Base-by-base conservation (phyloP, 2,797 vertebrate genomes). In the Acanthornis magna region DNA sequence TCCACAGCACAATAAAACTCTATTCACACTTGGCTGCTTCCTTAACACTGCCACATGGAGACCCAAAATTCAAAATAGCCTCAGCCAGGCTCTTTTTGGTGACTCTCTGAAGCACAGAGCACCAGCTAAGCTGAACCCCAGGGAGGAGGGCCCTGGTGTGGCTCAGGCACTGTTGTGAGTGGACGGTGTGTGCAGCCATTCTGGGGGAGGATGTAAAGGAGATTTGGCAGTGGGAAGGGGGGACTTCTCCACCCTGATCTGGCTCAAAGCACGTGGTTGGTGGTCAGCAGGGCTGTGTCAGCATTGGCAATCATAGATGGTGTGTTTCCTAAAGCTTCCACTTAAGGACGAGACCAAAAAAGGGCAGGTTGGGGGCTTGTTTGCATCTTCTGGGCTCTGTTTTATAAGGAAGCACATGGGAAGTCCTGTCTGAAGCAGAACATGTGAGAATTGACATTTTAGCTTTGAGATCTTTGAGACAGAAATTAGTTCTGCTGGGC, bases 261-360 rank as follows among this genome's bases (percentile, higher is more conserved):
- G 32, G 15, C 32, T 71, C 50, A 11, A 13, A 90, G 78, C 42
- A 29, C 58, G 40, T 71, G 38, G 18, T 15, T 80, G 18, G 23
- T 79, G 71, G 48, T 65, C 40, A 23, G 25, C 0, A 0, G 38
- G 26, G 36, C 42, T 0, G 57, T 51, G 76, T 9, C 5, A 18
- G 26, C 13, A 0, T 11, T 57, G 19, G 66, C 57, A 50, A 1
- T 53, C 0, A 0, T 12, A 19, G 58, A 36, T 40, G 27, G 10
- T 19, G 62, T n/a, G 61, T 65, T 82, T 50, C 42, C 7, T 63
- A 10, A 71, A 88, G 43, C 47, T 88, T 38, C 42, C 68, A 65
- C 57, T 58, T 43, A 47, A 67, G 68, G 82, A 40, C 0, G 4
- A 72, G 73, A 74, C 70, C 8, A 7, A 51, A 94, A 81, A 91